Base-by-base conservation (phyloP, 2,113 vertebrate species). In the Eretmochelys imbricata region DNA sequence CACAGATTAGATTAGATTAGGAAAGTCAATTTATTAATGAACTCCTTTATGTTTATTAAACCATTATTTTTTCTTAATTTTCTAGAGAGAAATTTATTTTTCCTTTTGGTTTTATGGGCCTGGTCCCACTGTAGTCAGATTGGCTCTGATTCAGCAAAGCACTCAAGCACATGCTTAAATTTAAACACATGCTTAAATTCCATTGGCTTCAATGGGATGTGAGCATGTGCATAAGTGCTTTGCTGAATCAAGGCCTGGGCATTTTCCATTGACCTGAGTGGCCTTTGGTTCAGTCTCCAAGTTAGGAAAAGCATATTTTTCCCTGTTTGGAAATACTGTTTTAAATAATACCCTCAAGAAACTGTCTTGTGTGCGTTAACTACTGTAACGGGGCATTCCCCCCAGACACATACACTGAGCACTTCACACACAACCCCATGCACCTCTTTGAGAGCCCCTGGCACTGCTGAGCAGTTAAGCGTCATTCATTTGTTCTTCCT, bases 401-500 rank as follows among this genome's bases (percentile, higher is more conserved):
- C 42, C 42, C 42, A 42, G 42, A 42, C 42, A 42, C 42, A 42
- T 42, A 42, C 42, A 42, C 42, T 42, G 46, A 48, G 25, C 13
- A 46, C 42, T 72, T 19, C 16, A 5, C 35, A 4, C 4, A 6
- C 7, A 4, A 1, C 4, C 2, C 65, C 4, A 11, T 22, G 35
- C 17, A 54, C 19, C 65, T 48, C 7, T 46, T 48, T 29, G 75
- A 78, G 38, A 54, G 20, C 20, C 22, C 10, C n/a, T 38, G 8
- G n/a, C 19, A 75, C 72, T 75, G 72, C 72, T 75, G 65, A 72
- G 31, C n/a, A 69, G 14, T n/a, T 72, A 38, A 75, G 24, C 13
- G 14, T 48, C 75, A 78, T 13, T n/a, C 8, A 1, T 72, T 46
- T 78, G 42, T 78, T 78, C 75, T 72, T 59, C 9, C 24, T 69